Evolutionary conservation across 2,888 invertebrate genomes (phyloP).

Genomic region (Brenthis daphne): DNA sequence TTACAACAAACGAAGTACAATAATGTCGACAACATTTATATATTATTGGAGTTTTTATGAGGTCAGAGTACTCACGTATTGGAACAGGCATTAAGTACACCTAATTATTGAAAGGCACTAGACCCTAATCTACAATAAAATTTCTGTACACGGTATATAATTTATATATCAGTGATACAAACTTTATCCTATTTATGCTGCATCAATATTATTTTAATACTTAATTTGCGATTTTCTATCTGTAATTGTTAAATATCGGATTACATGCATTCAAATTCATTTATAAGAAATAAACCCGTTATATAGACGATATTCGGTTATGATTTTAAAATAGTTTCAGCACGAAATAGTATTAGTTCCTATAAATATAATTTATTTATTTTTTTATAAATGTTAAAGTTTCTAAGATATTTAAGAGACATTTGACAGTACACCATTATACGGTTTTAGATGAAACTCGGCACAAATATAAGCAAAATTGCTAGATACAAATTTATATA

Average conservation of each 20-base stretch:
- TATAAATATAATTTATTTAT: too few species aligned
- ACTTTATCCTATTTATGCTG: slow-evolving; percentile 18
- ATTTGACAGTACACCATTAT: too few species aligned
- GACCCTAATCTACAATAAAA: slow-evolving; percentile 74
- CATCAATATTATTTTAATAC: slow-evolving; percentile 15
- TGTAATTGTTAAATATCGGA: slow-evolving; percentile 6
- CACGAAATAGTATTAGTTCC: too few species aligned
- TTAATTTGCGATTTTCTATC: slow-evolving; percentile 14
- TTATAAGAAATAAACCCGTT: too few species aligned
- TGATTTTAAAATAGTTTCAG: too few species aligned
- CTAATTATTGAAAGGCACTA: slow-evolving; percentile 77
- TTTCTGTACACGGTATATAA: slow-evolving; percentile 67
- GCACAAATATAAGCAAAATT: too few species aligned
- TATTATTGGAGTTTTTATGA: slow-evolving; percentile 32
- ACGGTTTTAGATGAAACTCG: too few species aligned
- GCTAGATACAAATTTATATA: too few species aligned
- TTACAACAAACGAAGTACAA: slow-evolving; percentile 2
- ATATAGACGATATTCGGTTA: too few species aligned
- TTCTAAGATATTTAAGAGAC: too few species aligned
- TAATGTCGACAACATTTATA: slow-evolving; percentile 15
- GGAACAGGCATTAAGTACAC: slow-evolving; percentile 58
- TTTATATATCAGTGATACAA: slow-evolving; percentile 40
- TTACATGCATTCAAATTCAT: not conserved
- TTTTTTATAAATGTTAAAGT: too few species aligned
- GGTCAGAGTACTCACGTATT: slow-evolving; percentile 28